Conservation (phyloP, 2,888 invertebrate genomes). For the Hydriomena furcata region DNA sequence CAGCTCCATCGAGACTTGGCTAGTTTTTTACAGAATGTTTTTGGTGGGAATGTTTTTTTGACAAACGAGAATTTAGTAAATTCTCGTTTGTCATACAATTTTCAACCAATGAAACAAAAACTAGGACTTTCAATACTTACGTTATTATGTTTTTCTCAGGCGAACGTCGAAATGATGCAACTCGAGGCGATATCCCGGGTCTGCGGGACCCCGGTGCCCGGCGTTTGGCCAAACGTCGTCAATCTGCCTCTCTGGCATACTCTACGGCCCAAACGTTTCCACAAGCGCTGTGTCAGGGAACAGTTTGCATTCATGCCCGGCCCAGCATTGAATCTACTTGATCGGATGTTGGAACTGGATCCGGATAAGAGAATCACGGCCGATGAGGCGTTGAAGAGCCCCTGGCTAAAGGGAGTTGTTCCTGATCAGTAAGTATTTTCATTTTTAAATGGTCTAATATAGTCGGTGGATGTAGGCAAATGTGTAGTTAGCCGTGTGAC, state of each 20-base stretch:
- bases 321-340: constrained; percentile 94
- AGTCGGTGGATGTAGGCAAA: too few species aligned
- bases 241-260: constrained; percentile 96
- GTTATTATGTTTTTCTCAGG: constrained; percentile 86
- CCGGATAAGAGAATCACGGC: constrained; percentile 97
- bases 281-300: constrained; percentile 94
- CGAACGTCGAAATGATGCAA: constrained; percentile 96
- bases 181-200: constrained; percentile 96
- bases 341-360: constrained; percentile 98
- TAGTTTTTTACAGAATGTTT: too few species aligned
- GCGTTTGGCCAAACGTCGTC: constrained; percentile 98
- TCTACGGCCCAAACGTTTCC: constrained; percentile 94
- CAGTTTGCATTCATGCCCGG: constrained; percentile 96
- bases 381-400: constrained; percentile 94
- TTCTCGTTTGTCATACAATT: too few species aligned
- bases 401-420: constrained; percentile 96
- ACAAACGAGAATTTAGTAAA: too few species aligned
- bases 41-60: too few species aligned
- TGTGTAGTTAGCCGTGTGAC: too few species aligned
- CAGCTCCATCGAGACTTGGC: too few species aligned
- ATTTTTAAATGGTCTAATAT: too few species aligned
- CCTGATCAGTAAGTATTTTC: constrained; percentile 94
- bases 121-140: too few species aligned
- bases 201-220: constrained; percentile 98
- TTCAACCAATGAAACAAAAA: too few species aligned